Conservation (phyloP, 2,797 vertebrate genomes). For the Numenius phaeopus region DNA sequence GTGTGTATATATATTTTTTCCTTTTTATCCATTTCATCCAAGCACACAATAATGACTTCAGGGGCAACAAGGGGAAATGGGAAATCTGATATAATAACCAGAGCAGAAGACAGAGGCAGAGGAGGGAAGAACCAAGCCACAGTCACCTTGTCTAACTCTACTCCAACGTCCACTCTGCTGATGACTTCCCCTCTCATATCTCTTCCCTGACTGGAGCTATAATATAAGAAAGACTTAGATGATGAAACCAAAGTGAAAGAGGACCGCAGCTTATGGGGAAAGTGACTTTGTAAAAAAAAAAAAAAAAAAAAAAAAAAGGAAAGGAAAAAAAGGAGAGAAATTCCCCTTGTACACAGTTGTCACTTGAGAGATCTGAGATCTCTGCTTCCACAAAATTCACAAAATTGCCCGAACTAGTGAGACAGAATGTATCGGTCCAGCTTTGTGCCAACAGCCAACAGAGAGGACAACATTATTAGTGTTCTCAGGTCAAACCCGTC, state of each 20-base stretch:
- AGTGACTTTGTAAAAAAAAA: not conserved
- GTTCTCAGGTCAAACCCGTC: constrained; percentile 38
- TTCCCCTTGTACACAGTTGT: not conserved
- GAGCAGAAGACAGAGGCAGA: not conserved
- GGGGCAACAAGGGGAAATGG: not conserved
- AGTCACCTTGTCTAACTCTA: rapidly evolving
- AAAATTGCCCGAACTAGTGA: not conserved
- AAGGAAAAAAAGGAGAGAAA: not conserved
- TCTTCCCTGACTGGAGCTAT: not conserved
- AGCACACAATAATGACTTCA: not conserved
- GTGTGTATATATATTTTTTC: rapidly evolving
- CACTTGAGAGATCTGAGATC: not conserved
- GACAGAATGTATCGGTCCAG: not conserved
- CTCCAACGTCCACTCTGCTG: not conserved
- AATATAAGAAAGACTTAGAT: not conserved
- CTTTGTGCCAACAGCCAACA: not conserved
- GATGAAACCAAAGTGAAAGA: not conserved
- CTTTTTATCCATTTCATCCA: not conserved
- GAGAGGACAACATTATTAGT: constrained; percentile 21
- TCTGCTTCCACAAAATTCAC: not conserved
- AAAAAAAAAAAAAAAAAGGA: not conserved
- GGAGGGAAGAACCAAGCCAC: not conserved
- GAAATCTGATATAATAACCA: not conserved
- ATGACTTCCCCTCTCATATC: not conserved
- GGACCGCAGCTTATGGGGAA: not conserved